Evolutionary conservation across 2,113 vertebrate genomes (phyloP).

Genomic region (Bungarus multicinctus): DNA sequence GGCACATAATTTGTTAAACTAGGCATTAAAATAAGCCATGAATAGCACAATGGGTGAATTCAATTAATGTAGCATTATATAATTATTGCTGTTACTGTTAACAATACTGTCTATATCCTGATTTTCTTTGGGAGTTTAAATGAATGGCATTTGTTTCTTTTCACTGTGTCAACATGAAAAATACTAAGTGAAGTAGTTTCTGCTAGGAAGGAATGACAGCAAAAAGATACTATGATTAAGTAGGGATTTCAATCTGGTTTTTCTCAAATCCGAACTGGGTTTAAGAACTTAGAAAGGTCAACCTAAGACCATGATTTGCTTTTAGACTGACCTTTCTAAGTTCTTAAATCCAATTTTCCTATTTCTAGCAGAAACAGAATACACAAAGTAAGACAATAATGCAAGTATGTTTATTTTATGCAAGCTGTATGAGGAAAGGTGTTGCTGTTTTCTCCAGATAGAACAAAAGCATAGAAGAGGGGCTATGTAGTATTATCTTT

Average conservation of each 20-base stretch:
- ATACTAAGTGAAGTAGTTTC: not conserved
- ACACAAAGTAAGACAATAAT: not conserved
- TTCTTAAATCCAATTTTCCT: not conserved
- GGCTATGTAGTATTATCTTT: not conserved
- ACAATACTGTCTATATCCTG: not conserved
- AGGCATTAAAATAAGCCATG: too few relatives aligned
- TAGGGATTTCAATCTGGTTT: not conserved
- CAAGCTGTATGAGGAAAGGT: not conserved
- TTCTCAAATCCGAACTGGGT: not conserved
- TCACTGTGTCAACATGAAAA: not conserved
- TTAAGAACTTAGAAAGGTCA: not conserved
- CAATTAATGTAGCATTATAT: not conserved
- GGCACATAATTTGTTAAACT: too few relatives aligned
- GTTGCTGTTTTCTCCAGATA: not conserved
- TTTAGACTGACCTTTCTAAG: not conserved
- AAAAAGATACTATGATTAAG: not conserved
- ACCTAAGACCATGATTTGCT: not conserved
- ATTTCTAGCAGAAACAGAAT: not conserved
- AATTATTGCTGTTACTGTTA: not conserved
- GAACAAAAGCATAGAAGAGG: not conserved
- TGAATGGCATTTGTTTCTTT: not conserved
- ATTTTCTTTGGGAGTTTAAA: not conserved
- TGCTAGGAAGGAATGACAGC: not conserved
- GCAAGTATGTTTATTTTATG: not conserved
- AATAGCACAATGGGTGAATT: too few relatives aligned